Base-by-base conservation (phyloP, 2,113 vertebrate genomes). In the Pseudolaguvia tuberculata region DNA sequence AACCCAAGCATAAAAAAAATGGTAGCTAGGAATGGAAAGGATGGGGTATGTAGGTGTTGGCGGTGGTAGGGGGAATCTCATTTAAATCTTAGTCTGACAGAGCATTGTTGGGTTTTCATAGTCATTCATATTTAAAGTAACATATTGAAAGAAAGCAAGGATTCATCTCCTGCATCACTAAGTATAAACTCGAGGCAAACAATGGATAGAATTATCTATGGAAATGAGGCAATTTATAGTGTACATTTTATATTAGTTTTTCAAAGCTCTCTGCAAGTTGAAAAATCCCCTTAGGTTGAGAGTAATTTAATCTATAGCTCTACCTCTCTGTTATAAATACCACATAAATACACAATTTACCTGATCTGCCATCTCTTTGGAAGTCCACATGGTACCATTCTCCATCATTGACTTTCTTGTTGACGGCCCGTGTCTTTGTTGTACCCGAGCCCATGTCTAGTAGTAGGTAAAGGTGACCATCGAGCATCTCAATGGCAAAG, bases 311-410 rank as follows among this genome's bases (percentile, higher is more conserved):
- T 35, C 31, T 35, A 3, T 35, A 3, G 31, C 31, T 35, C 31
- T 35, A 3, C 6, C 31, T 35, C 6, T 35, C 6, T 35, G 6
- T 35, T 4, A 35, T 35, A 35, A 4, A 35, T 35, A 35, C 6
- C 6, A 35, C 8, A 58, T 35, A 27, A 35, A 7, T 23, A 12
- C 1, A 25, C 58, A n/a, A 31, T 56, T 83, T 91, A 98, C 96
- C 96, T 91, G 96, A 95, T 58, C 96, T 91, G 76, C 96, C 96
- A 1, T 98, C 96, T 69, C 96, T 90, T 81, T 98, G 96, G 81
- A 98, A 98, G 87, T 98, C 96, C 76, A 98, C 96, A 0, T 98
- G 96, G 85, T 98, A 98, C 96, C 96, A 98, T 81, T 98, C 96
- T 70, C 96, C 96, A 9, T 98, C 96, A 76, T 98, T 98, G 79